Conservation (phyloP, 2,888 invertebrate species). For the Erpobdella octoculata region DNA sequence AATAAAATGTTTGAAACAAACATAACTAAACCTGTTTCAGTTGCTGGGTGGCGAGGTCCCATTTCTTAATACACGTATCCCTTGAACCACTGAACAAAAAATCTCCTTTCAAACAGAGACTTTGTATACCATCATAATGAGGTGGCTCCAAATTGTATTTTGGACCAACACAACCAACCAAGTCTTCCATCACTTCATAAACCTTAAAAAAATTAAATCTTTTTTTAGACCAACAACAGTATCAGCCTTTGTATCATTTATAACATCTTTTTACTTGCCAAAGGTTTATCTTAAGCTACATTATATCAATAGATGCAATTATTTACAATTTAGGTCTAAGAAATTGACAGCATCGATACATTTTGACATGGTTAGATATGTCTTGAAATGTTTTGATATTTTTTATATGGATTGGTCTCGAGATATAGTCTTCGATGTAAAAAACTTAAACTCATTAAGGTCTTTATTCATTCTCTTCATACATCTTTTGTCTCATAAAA, state of each 20-base stretch:
- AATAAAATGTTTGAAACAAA: neutral
- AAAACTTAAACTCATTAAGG: no score
- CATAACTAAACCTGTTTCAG: conserved; percentile 46
- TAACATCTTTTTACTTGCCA: no score
- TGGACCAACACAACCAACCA: conserved; percentile 56
- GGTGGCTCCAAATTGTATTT: conserved; percentile 69
- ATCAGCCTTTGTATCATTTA: neutral
- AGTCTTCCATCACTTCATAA: conserved; percentile 54
- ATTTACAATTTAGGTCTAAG: no score
- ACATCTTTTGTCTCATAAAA: neutral
- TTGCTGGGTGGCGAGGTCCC: conserved; percentile 59
- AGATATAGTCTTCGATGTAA: no score
- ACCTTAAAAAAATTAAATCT: conserved; percentile 59
- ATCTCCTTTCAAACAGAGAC: conserved; percentile 63
- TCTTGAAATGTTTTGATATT: no score
- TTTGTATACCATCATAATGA: conserved; percentile 81
- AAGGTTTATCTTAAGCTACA: no score
- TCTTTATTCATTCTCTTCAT: neutral
- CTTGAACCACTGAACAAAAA: conserved; percentile 74
- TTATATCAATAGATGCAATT: no score
- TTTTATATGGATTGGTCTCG: no score
- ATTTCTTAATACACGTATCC: conserved; percentile 77
- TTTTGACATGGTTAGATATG: no score
- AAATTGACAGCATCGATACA: no score
- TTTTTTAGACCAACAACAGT: conserved; percentile 64